Base-by-base conservation (phyloP, 2,888 invertebrate species). In the Osedax fenrisi region DNA sequence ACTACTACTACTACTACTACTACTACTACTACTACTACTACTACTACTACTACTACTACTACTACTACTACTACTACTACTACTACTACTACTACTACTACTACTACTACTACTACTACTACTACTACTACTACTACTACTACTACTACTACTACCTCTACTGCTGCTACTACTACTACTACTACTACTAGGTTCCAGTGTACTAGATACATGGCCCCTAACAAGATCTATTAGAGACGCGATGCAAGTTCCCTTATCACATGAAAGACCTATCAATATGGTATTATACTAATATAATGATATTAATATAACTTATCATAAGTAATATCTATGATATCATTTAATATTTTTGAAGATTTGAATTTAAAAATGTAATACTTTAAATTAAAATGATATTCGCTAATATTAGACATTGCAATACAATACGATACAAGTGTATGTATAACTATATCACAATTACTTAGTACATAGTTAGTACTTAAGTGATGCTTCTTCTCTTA, bases 171-270 rank as follows among this genome's bases (percentile, higher is more conserved):
- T 67, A 1, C 21, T 21, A 67, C 21, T 67, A 67, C 21, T 67
- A 1, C 21, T 67, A 67, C 10, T 67, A 67, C 10, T 67, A 82
- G 83, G 84, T 5, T 83, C 83, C 27, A 82, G 83, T 77, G 83
- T 84, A 10, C 78, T 84, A 26, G 83, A 84, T 67, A 79, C 81
- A 27, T 84, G 84, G 84, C 83, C 84, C 13, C 77, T 84, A 76
- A 82, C 83, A 1, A 75, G 83, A 75, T 80, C 83, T 23, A 81
- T 83, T 0, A 82, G 83, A 75, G 83, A 84, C 75, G 81, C 81
- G 0, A 81, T 82, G 81, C 82, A 82, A 75, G 81, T 83, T 17
- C 83, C 83, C 3, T 82, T 81, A 72, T 81, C 83, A 17, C 83
- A 83, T 74, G 83, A 83, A 78, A 77, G 82, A 70, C 81, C 83